Conservation (phyloP, 2,113 vertebrate species). For the Poecilia latipinna region DNA sequence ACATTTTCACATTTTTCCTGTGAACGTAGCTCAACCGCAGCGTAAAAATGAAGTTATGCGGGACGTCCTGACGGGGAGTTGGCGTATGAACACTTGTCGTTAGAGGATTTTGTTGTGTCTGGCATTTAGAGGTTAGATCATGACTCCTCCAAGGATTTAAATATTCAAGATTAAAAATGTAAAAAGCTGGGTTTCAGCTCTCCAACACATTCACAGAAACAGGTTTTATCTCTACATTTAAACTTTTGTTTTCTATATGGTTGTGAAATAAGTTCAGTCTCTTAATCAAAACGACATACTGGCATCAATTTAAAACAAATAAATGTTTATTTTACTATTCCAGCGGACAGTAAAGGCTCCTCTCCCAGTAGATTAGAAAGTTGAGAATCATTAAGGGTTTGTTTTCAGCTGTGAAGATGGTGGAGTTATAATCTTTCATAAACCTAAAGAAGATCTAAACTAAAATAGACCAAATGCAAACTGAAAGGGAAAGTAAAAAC, state of each 20-base stretch:
- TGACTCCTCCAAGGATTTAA: too few relatives aligned
- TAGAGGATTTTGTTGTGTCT: too few relatives aligned
- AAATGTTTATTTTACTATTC: background rate
- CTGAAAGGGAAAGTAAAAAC: too few relatives aligned
- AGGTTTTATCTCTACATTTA: background rate
- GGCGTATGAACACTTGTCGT: too few relatives aligned
- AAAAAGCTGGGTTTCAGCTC: background rate
- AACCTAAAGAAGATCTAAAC: background rate
- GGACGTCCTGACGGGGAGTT: too few relatives aligned
- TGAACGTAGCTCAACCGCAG: background rate
- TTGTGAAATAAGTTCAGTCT: background rate
- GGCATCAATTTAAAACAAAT: background rate
- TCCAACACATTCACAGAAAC: too few relatives aligned
- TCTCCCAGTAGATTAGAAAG: too few relatives aligned
- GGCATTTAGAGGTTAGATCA: background rate
- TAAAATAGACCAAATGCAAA: background rate
- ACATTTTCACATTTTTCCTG: background rate
- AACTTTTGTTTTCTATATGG: background rate
- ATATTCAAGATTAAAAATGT: background rate
- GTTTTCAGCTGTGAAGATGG: background rate
- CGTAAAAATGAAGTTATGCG: background rate
- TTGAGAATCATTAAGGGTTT: too few relatives aligned
- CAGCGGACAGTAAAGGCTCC: background rate
- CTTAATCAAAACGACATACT: background rate
- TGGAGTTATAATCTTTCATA: background rate